Evolutionary conservation across 2,797 vertebrate species (phyloP), one percentile per base, ranked within the genome.

Genomic region (Sebastes itinus): DNA sequence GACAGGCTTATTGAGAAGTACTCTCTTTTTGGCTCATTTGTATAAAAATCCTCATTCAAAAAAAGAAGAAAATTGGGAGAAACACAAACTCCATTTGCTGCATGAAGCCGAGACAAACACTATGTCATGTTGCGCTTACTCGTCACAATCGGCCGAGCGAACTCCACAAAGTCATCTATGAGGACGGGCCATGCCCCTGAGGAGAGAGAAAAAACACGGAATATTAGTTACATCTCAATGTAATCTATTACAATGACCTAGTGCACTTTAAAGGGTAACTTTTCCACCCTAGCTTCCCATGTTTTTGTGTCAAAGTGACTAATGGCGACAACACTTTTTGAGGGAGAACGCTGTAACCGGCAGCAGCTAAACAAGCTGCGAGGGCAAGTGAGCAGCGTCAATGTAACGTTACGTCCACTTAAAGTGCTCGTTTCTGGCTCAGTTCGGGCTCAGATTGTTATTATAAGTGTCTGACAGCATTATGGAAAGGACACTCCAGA

Each of bases 121-220:
- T 97, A 98, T 95, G 97, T 96, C 87, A 94, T 92, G 95, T 95
- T 96, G 90, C 77, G 94, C 81, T 97, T 98, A 87, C 93, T 95
- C 27, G 93, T 95, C 91, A 99, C 96, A 32, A 98, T 96, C 4
- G 98, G 98, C 88, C 97, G 95, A 69, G 98, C 98, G 33, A 97
- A 99, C 88, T 99, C 98, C 92, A 99, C 97, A 93, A 99, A 99
- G 93, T 99, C 98, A 72, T 99, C 98, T 89, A 98, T 99, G 81
- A 99, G 98, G 86, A 99, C 98, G 16, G 98, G 98, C 98, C 98
- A 99, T 0, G 98, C 98, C 80, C 98, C 98, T 99, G 80, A 67
- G 71, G 69, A 84, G 38, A 84, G 30, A 58, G 18, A 54, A 27
- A 80, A 52, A 27, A 18, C 42, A 46, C 42, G 16, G 42, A 46